Conservation (phyloP, 2,888 invertebrate species). For the Eucera pruinosa region DNA sequence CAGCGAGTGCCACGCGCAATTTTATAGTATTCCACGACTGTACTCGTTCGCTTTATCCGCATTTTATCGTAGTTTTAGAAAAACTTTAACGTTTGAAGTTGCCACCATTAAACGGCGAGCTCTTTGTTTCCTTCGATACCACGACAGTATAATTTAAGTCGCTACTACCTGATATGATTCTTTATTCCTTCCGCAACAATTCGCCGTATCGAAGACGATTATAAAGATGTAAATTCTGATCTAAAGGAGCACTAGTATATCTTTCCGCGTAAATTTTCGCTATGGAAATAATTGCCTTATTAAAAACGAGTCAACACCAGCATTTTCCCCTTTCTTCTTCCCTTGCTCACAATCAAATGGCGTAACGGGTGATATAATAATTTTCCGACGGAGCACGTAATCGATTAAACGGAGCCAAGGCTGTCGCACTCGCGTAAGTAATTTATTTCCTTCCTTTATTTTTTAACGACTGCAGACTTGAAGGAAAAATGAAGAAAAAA, state of each 20-base stretch:
- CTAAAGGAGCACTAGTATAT: neutral
- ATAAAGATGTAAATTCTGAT: neutral
- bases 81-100: slow-evolving; percentile 8
- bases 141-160: neutral
- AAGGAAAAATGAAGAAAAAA: slow-evolving; percentile 27
- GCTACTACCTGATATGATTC: neutral
- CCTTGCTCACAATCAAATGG: slow-evolving; percentile 20
- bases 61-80: slow-evolving; percentile 17
- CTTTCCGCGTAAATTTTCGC: neutral
- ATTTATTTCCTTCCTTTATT: slow-evolving; percentile 45
- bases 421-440: slow-evolving; percentile 32
- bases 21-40: slow-evolving; percentile 10
- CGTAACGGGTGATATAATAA: slow-evolving; percentile 37
- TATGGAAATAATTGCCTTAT: slow-evolving; percentile 19
- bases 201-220: neutral
- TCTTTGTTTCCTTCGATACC: neutral
- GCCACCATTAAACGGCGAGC: neutral
- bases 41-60: neutral
- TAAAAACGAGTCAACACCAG: neutral
- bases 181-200: neutral
- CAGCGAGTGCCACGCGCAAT: slow-evolving; percentile 16
- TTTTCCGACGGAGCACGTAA: slow-evolving; percentile 47
- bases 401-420: slow-evolving; percentile 45
- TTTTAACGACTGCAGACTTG: slow-evolving; percentile 24
- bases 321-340: neutral